These are phyloP conservation scores for Lates calcarifer DNA, from an alignment of 2,113 vertebrate species.

Conservation along the genomic window DNA sequence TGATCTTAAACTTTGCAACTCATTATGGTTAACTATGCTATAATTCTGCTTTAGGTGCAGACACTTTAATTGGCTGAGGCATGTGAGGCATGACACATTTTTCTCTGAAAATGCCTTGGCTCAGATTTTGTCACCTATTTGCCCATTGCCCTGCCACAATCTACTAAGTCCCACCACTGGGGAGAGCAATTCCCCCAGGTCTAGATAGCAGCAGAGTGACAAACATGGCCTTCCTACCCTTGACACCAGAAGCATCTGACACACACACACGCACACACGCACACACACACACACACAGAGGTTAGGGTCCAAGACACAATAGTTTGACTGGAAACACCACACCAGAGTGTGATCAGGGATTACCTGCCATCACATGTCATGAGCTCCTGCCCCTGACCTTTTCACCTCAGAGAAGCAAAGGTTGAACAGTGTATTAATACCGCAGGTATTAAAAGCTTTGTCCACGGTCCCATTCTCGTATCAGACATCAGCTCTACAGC, in stretches of 20 bases:
- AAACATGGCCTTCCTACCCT: background rate
- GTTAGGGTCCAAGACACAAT: constrained; percentile 1
- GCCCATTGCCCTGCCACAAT: constrained; percentile 16
- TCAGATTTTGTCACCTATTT: constrained; percentile 51
- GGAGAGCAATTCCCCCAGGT: constrained; percentile 13
- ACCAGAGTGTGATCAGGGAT: constrained; percentile 15
- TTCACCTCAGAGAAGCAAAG: constrained; percentile 48
- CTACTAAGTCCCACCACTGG: constrained; percentile 14
- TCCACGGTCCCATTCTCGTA: constrained; percentile 36
- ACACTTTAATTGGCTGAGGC: constrained; percentile 77
- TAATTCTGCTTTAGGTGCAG: constrained; percentile 77
- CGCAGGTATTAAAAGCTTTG: constrained; percentile 68
- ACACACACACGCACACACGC: constrained; percentile 4
- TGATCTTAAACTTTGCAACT: constrained; percentile 73
- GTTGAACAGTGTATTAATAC: constrained; percentile 49
- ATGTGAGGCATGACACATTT: constrained; percentile 74
- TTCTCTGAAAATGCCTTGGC: constrained; percentile 56
- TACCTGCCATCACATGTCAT: constrained; percentile 23
- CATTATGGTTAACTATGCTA: constrained; percentile 79
- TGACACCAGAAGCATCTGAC: constrained; percentile 25
- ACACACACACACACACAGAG: background rate
- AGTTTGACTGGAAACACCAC: constrained; percentile 1
- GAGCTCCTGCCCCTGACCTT: constrained; percentile 51
- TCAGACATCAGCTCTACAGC: constrained; percentile 7
- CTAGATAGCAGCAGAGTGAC: constrained; percentile 16